phyloP scores from a whole-genome alignment of 2,888 invertebrate genomes.

The Escarpia spicata region DNA sequence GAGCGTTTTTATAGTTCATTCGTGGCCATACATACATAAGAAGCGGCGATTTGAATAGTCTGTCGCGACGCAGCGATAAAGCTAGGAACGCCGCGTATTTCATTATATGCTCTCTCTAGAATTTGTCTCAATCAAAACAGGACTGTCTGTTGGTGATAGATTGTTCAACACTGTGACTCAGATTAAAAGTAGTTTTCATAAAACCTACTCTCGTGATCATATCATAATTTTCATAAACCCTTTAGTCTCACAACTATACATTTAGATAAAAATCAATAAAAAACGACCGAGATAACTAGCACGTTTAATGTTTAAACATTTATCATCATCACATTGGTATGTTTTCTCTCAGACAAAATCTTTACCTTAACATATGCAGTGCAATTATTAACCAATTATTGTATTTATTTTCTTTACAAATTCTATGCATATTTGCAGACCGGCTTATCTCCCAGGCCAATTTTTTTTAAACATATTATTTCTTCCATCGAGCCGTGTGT shows the following conservation, averaged over 20 bases:
- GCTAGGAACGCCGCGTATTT: no score
- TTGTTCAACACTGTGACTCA: neutral
- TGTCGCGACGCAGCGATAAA: no score
- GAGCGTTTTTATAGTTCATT: no score
- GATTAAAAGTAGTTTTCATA: neutral
- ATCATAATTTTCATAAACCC: no score
- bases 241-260: no score
- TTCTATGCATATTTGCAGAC: neutral
- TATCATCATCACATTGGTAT: neutral
- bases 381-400: neutral
- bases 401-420: neutral
- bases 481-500: neutral
- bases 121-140: no score
- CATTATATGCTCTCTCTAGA: no score
- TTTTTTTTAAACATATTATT: neutral
- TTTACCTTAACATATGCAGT: neutral
- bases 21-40: no score
- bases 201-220: neutral
- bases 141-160: neutral
- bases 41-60: no score
- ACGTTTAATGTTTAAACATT: no score
- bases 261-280: no score
- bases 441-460: neutral
- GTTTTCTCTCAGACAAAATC: neutral
- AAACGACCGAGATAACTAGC: no score